phyloP scores from a whole-genome alignment of 30 jellyfish, hydroid and myxozoan genomes.

The Catostylus mosaicus region DNA sequence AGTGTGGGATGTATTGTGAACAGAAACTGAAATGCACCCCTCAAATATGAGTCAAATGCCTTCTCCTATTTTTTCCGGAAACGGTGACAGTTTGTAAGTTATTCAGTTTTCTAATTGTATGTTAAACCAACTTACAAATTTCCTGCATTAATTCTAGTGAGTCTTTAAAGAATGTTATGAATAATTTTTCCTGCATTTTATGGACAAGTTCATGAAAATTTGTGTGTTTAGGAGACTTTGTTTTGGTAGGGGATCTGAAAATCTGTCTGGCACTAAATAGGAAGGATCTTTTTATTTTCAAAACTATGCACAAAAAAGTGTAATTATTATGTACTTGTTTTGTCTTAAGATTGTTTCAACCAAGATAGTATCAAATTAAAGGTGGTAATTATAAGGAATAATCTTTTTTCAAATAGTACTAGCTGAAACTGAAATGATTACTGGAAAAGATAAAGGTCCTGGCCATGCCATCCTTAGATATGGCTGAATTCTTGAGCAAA shows the following conservation, averaged over 20 bases:
- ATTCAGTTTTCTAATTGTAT: not conserved
- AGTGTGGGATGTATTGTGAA: not conserved
- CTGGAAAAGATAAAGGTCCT: not conserved
- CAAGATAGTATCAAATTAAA: no score
- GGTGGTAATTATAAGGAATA: not conserved
- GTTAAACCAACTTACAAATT: no score
- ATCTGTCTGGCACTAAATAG: not conserved
- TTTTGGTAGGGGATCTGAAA: not conserved
- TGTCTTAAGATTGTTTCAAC: no score
- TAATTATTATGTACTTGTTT: no score
- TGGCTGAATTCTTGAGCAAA: not conserved
- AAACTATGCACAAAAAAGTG: not conserved
- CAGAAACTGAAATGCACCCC: not conserved
- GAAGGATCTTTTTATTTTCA: no score
- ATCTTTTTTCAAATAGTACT: not conserved
- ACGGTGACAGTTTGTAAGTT: slow-evolving; percentile 42
- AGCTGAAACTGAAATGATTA: not conserved
- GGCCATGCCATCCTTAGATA: not conserved
- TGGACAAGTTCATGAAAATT: not conserved
- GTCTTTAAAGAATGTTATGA: not conserved
- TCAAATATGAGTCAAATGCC: slow-evolving; percentile 53
- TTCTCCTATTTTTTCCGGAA: slow-evolving; percentile 37
- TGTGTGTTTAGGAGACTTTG: not conserved
- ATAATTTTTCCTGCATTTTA: not conserved
- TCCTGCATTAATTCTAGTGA: not conserved